Evolutionary conservation across 2,888 invertebrate genomes (phyloP), one percentile per base, ranked within the genome.

Genomic region (Machimus rusticus): DNA sequence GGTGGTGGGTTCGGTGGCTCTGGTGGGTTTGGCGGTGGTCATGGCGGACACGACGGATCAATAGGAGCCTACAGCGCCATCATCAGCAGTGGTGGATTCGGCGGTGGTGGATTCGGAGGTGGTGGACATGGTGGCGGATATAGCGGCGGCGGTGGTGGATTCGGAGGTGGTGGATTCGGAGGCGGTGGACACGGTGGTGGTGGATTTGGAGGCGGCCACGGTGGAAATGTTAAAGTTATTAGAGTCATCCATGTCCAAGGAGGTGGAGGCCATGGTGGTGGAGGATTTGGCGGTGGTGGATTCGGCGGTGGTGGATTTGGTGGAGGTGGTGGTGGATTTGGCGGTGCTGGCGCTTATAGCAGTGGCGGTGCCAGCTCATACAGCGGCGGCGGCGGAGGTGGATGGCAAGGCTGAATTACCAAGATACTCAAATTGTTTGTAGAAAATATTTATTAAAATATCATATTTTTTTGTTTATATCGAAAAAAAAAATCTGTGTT

Each of bases 221-320:
- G 87, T 6, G 89, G 76, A 34, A 74, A 31, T 12, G 81, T 46
- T 14, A 46, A 46, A 31, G 28, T 81, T 19, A 43, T 78, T 43
- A 43, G 78, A 78, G 43, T 78, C 43, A 78, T 78, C 23, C 23
- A 79, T 23, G 43, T 43, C 78, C 23, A 19, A 31, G 39, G 77
- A 0, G 77, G 78, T 14, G 86, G 88, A 51, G 88, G 87, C n/a
- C 6, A 16, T 16, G 84, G 88, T n/a, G 85, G 39, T 23, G 88
- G 88, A 14, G 79, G 55, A 12, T 78, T 57, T 0, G 86, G 66
- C 3, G 86, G 77, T 0, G 87, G 87, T 19, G 82, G 55, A 12
- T 87, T 34, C 1, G 87, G 86, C 23, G 87, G 76, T 23, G 87
- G 86, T 43, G 88, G 88, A 23, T 66, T 19, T 28, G 89, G 86